Conservation (phyloP, 2,888 invertebrate genomes). For the Phengaris alcon region DNA sequence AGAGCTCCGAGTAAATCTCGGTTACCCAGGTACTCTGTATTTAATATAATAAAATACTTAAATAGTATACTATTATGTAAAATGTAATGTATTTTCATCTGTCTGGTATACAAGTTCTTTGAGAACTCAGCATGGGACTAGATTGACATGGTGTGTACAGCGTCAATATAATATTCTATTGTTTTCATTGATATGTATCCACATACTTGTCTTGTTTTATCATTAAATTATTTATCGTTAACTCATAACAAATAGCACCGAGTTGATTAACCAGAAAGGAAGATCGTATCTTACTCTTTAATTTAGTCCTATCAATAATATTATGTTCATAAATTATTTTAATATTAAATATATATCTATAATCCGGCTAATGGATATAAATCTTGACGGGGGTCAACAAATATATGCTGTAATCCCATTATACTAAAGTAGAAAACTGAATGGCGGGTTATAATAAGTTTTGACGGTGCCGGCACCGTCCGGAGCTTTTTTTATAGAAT, state of each 20-base stretch:
- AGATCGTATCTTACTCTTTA: slow-evolving; percentile 22
- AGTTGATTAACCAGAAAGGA: neutral
- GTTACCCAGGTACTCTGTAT: no score
- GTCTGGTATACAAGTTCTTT: no score
- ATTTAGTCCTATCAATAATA: neutral
- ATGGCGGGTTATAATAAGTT: slow-evolving; percentile 26
- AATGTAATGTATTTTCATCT: no score
- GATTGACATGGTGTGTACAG: no score
- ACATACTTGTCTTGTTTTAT: no score
- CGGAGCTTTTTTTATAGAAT: slow-evolving; percentile 41
- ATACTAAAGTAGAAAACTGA: neutral
- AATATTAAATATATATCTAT: slow-evolving; percentile 19
- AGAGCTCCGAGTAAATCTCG: no score
- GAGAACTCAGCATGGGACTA: no score
- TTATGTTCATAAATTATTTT: slow-evolving; percentile 21
- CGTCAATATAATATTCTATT: no score
- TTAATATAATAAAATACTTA: no score
- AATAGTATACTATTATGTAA: no score
- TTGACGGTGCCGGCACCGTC: slow-evolving; percentile 22
- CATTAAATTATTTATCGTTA: no score
- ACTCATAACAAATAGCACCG: neutral
- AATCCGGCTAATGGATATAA: slow-evolving; percentile 20
- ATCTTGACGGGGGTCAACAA: neutral
- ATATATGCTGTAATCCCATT: neutral
- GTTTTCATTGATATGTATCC: no score